Evolutionary conservation across 2,888 invertebrate genomes (phyloP).

Genomic region (Seira musarum): DNA sequence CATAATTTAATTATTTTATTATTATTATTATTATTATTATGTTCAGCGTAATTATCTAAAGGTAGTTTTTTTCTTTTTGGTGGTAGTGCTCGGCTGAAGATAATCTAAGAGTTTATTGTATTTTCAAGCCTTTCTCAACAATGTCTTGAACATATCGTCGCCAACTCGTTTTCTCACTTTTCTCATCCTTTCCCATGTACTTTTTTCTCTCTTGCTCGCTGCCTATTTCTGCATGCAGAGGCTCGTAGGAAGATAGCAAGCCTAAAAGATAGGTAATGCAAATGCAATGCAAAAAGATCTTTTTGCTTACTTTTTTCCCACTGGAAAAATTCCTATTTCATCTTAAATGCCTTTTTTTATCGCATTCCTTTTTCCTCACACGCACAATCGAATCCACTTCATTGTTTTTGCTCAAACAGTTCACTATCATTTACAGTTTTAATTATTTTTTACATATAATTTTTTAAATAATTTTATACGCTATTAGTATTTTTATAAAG

Average conservation of each 20-base stretch:
- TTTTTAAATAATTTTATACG: too few species aligned
- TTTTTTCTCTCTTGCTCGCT: background rate
- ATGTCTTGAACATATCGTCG: slow-evolving; percentile 59
- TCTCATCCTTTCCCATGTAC: background rate
- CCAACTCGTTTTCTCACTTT: slow-evolving; percentile 25
- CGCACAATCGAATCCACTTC: background rate
- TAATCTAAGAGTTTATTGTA: slow-evolving; percentile 62
- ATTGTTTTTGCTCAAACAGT: slow-evolving; percentile 6
- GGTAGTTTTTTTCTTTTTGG: slow-evolving; percentile 56
- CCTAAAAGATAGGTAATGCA: too few species aligned
- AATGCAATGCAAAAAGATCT: too few species aligned
- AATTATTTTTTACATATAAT: slow-evolving; percentile 8
- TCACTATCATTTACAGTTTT: slow-evolving; percentile 9
- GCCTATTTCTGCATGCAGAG: too few species aligned
- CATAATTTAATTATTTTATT: background rate
- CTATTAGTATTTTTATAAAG: too few species aligned
- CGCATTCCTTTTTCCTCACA: too few species aligned
- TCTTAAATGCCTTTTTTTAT: too few species aligned
- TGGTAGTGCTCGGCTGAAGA: slow-evolving; percentile 63
- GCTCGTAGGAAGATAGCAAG: too few species aligned
- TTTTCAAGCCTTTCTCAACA: slow-evolving; percentile 63
- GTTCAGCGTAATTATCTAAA: slow-evolving; percentile 62
- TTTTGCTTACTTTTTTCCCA: too few species aligned
- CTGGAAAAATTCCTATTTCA: too few species aligned
- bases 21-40: slow-evolving; percentile 28